These are phyloP conservation scores for Wiebesia pumilae DNA, from an alignment of 1,140 invertebrate species.

Conservation along the genomic window DNA sequence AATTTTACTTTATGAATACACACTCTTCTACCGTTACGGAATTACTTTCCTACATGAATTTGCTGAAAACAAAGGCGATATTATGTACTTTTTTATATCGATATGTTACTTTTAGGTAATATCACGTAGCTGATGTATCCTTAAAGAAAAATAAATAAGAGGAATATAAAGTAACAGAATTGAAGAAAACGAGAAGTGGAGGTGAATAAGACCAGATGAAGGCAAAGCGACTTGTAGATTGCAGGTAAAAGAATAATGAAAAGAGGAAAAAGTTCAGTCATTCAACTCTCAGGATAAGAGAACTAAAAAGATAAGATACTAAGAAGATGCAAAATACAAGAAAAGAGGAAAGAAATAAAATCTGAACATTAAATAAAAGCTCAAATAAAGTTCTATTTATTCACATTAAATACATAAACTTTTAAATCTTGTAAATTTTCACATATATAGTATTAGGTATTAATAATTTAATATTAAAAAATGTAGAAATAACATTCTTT, in stretches of 20 bases:
- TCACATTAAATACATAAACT: not conserved
- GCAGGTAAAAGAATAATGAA: slow-evolving; percentile 51
- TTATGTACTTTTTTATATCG: slow-evolving; percentile 36
- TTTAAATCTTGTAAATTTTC: not conserved
- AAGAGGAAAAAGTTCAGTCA: slow-evolving; percentile 37
- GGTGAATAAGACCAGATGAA: slow-evolving; percentile 43
- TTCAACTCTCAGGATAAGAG: slow-evolving; percentile 37
- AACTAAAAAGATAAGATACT: slow-evolving; percentile 31
- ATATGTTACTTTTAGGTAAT: slow-evolving; percentile 41
- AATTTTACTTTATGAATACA: slow-evolving; percentile 4
- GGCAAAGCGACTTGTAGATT: slow-evolving; percentile 42
- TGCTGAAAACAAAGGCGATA: slow-evolving; percentile 24
- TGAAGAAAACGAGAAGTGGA: slow-evolving; percentile 40
- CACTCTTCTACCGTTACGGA: slow-evolving; percentile 17
- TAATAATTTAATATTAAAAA: not conserved
- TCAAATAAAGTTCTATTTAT: not conserved
- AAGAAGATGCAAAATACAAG: slow-evolving; percentile 22
- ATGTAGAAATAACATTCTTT: not conserved
- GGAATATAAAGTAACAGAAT: slow-evolving; percentile 1
- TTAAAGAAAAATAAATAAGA: slow-evolving; percentile 7
- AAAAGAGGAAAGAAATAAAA: not conserved
- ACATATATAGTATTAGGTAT: not conserved
- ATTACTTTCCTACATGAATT: slow-evolving; percentile 3
- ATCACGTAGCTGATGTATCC: slow-evolving; percentile 33
- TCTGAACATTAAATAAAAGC: not conserved